phyloP scores from a whole-genome alignment of 1,140 invertebrate species.

The Drosophila pandora region DNA sequence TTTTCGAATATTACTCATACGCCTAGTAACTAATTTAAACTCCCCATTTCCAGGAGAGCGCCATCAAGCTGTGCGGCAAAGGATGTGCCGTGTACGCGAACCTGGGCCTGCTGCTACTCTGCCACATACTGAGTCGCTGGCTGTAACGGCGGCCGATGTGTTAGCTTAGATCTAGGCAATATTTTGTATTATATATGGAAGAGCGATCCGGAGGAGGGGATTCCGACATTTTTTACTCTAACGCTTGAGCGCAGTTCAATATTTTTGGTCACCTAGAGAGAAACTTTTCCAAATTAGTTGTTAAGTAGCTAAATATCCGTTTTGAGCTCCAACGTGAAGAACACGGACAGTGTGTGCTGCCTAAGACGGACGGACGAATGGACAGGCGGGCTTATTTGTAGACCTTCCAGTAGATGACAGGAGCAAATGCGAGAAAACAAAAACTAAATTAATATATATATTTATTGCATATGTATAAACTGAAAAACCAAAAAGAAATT shows the following conservation, averaged over 20 bases:
- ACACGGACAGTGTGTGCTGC: constrained; percentile 63
- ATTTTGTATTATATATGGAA: constrained; percentile 65
- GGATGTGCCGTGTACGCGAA: constrained; percentile 59
- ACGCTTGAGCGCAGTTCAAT: constrained; percentile 68
- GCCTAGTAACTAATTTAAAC: neutral
- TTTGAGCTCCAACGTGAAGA: constrained; percentile 41
- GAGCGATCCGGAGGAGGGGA: constrained; percentile 16
- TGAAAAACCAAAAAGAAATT: constrained; percentile 33
- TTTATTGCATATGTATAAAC: constrained; percentile 39
- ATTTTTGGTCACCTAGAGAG: constrained; percentile 52
- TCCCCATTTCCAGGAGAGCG: constrained; percentile 52
- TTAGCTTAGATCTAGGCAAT: constrained; percentile 60
- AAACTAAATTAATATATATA: constrained; percentile 10
- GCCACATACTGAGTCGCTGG: constrained; percentile 62
- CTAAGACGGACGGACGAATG: constrained; percentile 16
- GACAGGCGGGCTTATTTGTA: constrained; percentile 48
- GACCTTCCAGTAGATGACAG: constrained; percentile 67
- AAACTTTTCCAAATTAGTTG: constrained; percentile 64
- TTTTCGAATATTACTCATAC: neutral
- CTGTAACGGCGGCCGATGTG: constrained; percentile 56
- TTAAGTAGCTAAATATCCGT: constrained; percentile 59
- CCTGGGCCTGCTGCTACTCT: constrained; percentile 56
- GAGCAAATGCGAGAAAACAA: constrained; percentile 29
- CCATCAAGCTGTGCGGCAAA: constrained; percentile 69
- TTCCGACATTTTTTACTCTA: constrained; percentile 63